These are phyloP conservation scores for Epizoanthus fatuus DNA, from an alignment of 92 coral and sea anemone genomes.

Conservation along the genomic window DNA sequence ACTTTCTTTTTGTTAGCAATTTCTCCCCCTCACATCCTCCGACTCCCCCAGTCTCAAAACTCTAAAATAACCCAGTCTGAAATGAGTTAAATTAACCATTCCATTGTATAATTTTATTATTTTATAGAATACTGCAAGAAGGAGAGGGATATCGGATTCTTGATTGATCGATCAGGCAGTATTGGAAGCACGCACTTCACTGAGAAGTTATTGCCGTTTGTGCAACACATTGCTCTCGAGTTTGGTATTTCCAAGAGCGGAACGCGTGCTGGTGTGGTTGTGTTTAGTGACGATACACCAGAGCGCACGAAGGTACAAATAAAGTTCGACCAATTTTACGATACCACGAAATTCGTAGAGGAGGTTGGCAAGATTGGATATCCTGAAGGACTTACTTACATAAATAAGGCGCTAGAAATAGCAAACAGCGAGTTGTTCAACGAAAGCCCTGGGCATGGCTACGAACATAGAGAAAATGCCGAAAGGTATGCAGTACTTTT, in stretches of 20 bases:
- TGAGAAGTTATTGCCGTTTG: background rate
- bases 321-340: background rate
- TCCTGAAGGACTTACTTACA: background rate
- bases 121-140: background rate
- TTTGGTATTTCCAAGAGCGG: background rate
- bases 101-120: background rate
- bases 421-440: background rate
- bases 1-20: too few species aligned
- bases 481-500: background rate
- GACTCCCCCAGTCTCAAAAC: too few species aligned
- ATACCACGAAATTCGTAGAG: background rate
- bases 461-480: background rate
- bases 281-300: background rate
- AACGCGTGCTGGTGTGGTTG: conserved; percentile 1
- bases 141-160: background rate
- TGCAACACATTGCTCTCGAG: background rate
- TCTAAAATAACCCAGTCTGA: too few species aligned
- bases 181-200: background rate
- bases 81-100: too few species aligned
- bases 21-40: too few species aligned
- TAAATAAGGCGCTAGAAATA: background rate
- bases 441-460: too few species aligned
- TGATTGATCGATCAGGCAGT: background rate
- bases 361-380: background rate
- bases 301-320: background rate